Evolutionary conservation across 2,113 vertebrate genomes (phyloP).

Genomic region (Coracopsis vasa): DNA sequence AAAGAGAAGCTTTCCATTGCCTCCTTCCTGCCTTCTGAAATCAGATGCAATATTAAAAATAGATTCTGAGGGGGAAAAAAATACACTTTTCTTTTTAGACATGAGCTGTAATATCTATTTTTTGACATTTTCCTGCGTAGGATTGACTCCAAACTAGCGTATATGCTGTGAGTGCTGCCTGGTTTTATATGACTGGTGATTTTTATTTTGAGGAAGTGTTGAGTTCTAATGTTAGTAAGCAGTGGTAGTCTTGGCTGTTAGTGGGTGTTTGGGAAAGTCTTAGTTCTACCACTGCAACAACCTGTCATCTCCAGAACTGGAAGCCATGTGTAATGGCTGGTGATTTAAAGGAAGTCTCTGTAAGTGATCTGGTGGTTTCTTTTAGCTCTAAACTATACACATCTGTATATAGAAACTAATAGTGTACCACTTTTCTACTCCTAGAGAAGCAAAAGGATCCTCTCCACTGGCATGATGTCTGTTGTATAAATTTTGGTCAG

Average conservation of each 20-base stretch:
- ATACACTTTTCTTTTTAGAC: background rate
- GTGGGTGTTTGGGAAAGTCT: background rate
- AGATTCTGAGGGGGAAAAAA: background rate
- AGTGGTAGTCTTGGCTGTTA: background rate
- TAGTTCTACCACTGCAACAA: background rate
- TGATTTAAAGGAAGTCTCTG: background rate
- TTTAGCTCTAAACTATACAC: background rate
- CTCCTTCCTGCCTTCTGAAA: background rate
- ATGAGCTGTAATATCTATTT: background rate
- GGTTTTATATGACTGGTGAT: background rate
- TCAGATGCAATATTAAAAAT: slow-evolving; percentile 36
- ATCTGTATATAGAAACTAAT: background rate
- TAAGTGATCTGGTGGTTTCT: background rate
- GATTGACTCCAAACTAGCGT: background rate
- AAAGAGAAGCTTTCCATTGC: background rate
- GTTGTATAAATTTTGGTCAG: background rate
- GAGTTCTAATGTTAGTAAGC: background rate
- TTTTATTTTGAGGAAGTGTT: background rate
- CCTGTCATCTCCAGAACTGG: background rate
- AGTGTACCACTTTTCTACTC: background rate
- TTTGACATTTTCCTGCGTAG: background rate
- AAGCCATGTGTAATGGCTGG: background rate
- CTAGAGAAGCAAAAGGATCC: background rate
- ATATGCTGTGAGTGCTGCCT: background rate
- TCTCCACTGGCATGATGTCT: background rate